A percentile compares a stretch with the other conserved stretches of the same genome.
These are phyloP conservation scores for Cyclina sinensis DNA, from an alignment of 1,140 invertebrate species.

Conservation along the genomic window DNA sequence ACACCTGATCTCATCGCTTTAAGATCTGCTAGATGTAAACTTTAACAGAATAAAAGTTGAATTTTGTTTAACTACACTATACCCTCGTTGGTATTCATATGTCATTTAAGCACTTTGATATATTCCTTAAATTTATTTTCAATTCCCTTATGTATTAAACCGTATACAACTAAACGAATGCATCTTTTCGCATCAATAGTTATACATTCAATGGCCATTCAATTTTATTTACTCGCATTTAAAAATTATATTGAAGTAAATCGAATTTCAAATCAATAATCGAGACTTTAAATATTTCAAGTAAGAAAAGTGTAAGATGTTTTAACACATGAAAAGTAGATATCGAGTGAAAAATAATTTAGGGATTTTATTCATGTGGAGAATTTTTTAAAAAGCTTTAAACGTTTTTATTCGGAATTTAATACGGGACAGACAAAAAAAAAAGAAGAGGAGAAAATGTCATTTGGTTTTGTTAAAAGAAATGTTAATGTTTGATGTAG, in stretches of 20 bases:
- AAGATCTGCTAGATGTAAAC: too few species aligned
- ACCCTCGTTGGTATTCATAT: too few species aligned
- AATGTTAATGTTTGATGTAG: neutral
- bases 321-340: neutral
- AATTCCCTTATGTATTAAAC: neutral
- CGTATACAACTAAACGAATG: neutral
- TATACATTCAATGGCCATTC: conserved; percentile 20
- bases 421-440: too few species aligned
- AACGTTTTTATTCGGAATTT: too few species aligned
- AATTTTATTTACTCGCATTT: conserved; percentile 23
- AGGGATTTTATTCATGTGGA: too few species aligned
- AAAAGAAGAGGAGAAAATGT: too few species aligned
- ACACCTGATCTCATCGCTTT: too few species aligned
- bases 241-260: neutral
- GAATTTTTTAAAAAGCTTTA: too few species aligned
- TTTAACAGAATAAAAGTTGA: too few species aligned
- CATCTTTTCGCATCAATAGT: neutral
- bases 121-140: neutral
- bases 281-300: neutral
- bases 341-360: too few species aligned
- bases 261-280: conserved; percentile 31
- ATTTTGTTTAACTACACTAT: too few species aligned
- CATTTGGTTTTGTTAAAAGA: too few species aligned
- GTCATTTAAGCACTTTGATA: neutral
- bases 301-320: neutral